Percentiles rank a stretch among this genome's conserved stretches.
These are phyloP conservation scores for Synergus laeviventris DNA, from an alignment of 2,888 invertebrate species.

Conservation along the genomic window DNA sequence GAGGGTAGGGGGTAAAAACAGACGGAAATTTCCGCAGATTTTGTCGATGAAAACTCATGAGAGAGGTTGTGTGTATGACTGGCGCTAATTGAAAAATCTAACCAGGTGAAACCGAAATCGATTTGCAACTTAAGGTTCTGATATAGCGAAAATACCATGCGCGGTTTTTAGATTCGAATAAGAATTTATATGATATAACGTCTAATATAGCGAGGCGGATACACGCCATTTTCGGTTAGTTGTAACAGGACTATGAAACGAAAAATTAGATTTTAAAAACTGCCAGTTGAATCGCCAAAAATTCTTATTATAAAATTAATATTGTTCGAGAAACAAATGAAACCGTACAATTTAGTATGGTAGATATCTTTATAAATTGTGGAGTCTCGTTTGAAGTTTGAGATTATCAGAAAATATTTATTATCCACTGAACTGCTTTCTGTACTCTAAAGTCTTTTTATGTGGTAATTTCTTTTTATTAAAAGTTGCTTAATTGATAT, in stretches of 20 bases:
- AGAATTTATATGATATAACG: constrained; percentile 36
- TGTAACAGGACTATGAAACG: constrained; percentile 11
- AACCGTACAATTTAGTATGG: not conserved
- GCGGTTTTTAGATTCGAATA: constrained; percentile 30
- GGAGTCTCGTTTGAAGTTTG: not conserved
- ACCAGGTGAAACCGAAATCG: not conserved
- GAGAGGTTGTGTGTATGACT: not conserved
- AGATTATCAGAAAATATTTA: not conserved
- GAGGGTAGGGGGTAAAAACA: not conserved
- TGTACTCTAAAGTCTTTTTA: not conserved
- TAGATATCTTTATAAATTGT: not conserved
- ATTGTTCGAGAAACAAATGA: not conserved
- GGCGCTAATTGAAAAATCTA: constrained; percentile 10
- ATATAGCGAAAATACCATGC: constrained; percentile 19
- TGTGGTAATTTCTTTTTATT: not conserved
- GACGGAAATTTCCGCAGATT: not conserved
- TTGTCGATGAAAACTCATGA: not conserved
- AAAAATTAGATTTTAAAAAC: not conserved
- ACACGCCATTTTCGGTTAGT: constrained; percentile 7
- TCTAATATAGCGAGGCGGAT: constrained; percentile 37
- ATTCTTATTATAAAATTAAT: not conserved
- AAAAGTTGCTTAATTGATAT: not conserved
- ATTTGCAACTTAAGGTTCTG: constrained; percentile 19
- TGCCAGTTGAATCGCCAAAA: constrained; percentile 35
- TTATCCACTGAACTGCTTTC: constrained; percentile 7